Evolutionary conservation across 2,888 invertebrate genomes (phyloP).

Genomic region (Galeruca laticollis): DNA sequence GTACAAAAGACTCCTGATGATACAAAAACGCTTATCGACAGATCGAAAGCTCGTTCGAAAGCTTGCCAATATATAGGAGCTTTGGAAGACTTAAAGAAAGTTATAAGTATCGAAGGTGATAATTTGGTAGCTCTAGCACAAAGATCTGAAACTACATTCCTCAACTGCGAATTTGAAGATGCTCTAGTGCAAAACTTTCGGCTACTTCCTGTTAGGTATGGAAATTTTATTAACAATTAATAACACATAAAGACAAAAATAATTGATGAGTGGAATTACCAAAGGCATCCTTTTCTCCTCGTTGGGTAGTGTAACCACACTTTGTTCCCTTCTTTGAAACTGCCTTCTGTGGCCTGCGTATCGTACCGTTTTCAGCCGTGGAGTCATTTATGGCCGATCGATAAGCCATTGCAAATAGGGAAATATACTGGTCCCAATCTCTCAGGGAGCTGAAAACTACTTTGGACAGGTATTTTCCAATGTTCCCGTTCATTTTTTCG

Average conservation of each 20-base stretch:
- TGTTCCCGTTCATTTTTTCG: too few species aligned
- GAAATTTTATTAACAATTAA: not conserved
- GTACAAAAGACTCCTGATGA: slow-evolving; percentile 63
- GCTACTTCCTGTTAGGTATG: slow-evolving; percentile 51
- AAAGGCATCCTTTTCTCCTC: too few species aligned
- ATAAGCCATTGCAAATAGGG: too few species aligned
- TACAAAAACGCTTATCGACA: slow-evolving; percentile 69
- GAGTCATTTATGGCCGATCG: too few species aligned
- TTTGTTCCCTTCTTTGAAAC: too few species aligned
- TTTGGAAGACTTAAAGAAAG: slow-evolving; percentile 68
- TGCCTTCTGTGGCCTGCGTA: too few species aligned
- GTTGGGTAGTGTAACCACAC: too few species aligned
- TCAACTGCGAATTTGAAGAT: slow-evolving; percentile 63
- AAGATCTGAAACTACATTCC: slow-evolving; percentile 60
- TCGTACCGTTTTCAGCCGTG: too few species aligned
- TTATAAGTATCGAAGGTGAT: slow-evolving; percentile 59
- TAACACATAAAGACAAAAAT: not conserved
- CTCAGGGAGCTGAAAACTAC: too few species aligned
- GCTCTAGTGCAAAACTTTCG: slow-evolving; percentile 59
- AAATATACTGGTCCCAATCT: too few species aligned
- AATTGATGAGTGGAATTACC: not conserved
- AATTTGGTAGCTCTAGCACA: slow-evolving; percentile 59
- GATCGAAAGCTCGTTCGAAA: slow-evolving; percentile 70
- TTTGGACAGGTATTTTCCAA: too few species aligned
- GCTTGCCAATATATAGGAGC: slow-evolving; percentile 70